Conservation (phyloP, 1,140 invertebrate species). For the Pararge aegeria region DNA sequence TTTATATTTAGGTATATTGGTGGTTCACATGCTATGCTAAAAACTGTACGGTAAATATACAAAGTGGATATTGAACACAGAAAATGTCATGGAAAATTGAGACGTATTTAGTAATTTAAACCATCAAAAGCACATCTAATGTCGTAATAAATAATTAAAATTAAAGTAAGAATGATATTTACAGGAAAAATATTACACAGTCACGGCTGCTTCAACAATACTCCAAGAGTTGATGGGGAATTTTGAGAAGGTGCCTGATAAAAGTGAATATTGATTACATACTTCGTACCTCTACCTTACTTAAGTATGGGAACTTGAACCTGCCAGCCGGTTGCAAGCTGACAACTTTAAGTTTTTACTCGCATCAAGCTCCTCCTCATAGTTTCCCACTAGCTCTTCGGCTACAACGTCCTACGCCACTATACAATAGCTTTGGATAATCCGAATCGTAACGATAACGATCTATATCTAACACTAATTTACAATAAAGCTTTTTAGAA, state of each 20-base stretch:
- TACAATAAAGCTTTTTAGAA: constrained; percentile 76
- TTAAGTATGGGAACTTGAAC: no score
- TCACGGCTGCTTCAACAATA: constrained; percentile 10
- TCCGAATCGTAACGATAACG: constrained; percentile 53
- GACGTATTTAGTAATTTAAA: constrained; percentile 17
- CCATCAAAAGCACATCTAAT: constrained; percentile 46
- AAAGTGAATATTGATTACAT: constrained; percentile 16
- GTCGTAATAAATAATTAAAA: constrained; percentile 70
- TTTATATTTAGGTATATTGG: no score
- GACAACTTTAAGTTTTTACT: neutral
- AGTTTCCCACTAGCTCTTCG: constrained; percentile 1
- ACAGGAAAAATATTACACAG: constrained; percentile 44
- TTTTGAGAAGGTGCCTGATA: neutral
- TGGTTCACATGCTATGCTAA: neutral
- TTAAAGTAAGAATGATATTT: constrained; percentile 58
- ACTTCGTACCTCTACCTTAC: no score
- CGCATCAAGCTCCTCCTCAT: constrained; percentile 42
- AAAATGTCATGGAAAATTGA: constrained; percentile 61
- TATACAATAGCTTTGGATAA: constrained; percentile 69
- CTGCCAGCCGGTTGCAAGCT: no score
- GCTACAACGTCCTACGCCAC: constrained; percentile 51
- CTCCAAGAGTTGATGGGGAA: neutral
- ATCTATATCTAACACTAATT: constrained; percentile 64
- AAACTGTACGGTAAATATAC: neutral
- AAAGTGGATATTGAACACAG: neutral